phyloP scores from a whole-genome alignment of 2,797 vertebrate genomes.

The Spatula versicolor region DNA sequence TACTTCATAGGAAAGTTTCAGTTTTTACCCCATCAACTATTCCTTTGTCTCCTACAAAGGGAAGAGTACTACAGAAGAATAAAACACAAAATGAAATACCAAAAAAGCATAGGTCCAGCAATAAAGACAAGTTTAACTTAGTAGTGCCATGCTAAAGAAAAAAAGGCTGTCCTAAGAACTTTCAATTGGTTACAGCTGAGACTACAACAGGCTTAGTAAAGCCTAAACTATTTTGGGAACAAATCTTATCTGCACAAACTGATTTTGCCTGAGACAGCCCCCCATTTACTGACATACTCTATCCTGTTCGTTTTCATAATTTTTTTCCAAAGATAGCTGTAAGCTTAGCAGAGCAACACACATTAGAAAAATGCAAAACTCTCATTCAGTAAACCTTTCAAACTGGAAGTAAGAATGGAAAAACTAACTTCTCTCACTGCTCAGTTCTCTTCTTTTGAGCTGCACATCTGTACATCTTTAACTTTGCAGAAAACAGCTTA shows the following conservation, averaged over 20 bases:
- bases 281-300: not conserved
- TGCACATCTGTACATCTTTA: not conserved
- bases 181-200: not conserved
- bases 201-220: not conserved
- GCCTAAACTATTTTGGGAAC: not conserved
- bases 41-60: not conserved
- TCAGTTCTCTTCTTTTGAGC: not conserved
- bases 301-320: not conserved
- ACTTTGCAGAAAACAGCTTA: not conserved
- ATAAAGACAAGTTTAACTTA: not conserved
- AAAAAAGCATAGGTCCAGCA: not conserved
- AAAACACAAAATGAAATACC: not conserved
- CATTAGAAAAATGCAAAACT: not conserved
- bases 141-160: not conserved
- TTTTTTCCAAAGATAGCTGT: not conserved
- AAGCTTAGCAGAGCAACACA: not conserved
- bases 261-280: not conserved
- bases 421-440: not conserved
- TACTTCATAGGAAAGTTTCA: not conserved
- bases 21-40: not conserved
- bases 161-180: not conserved
- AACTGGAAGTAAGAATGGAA: not conserved
- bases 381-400: not conserved
- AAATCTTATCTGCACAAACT: not conserved
- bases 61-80: not conserved